Percentiles rank a stretch among this genome's conserved stretches.
These are phyloP conservation scores for Chelmon rostratus DNA, from an alignment of 2,797 vertebrate species.

Conservation along the genomic window DNA sequence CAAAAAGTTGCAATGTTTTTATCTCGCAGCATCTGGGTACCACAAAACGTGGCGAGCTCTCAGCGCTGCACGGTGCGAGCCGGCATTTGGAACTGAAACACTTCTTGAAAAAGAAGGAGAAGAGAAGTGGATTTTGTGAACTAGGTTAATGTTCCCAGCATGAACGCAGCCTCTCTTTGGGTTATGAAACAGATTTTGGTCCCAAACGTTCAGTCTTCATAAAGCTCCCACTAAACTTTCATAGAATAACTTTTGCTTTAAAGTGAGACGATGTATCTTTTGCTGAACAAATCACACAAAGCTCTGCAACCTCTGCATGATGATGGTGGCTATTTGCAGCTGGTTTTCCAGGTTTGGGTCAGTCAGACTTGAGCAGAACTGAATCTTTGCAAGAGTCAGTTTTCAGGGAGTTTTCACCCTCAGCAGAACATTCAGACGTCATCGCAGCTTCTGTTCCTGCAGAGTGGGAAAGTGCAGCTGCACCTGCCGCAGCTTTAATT, in stretches of 20 bases:
- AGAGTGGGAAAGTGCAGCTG: no score
- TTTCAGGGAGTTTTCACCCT: no score
- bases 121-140: conserved; percentile 4
- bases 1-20: conserved; percentile 42
- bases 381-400: no score
- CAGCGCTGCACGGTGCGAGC: neutral
- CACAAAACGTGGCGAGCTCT: neutral
- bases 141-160: conserved; percentile 6
- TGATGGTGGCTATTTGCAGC: no score
- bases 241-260: neutral
- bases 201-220: conserved; percentile 1
- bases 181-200: neutral
- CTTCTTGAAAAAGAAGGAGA: neutral
- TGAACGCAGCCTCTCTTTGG: neutral
- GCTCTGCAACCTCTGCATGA: no score
- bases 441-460: no score
- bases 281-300: neutral
- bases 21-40: conserved; percentile 13
- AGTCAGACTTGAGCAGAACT: no score
- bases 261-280: neutral
- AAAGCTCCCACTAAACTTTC: neutral
- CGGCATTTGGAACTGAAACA: neutral
- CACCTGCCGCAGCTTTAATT: no score
- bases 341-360: no score
- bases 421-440: no score